These are phyloP conservation scores for Bambusicola thoracicus DNA, from an alignment of 2,113 vertebrate genomes.

Conservation along the genomic window DNA sequence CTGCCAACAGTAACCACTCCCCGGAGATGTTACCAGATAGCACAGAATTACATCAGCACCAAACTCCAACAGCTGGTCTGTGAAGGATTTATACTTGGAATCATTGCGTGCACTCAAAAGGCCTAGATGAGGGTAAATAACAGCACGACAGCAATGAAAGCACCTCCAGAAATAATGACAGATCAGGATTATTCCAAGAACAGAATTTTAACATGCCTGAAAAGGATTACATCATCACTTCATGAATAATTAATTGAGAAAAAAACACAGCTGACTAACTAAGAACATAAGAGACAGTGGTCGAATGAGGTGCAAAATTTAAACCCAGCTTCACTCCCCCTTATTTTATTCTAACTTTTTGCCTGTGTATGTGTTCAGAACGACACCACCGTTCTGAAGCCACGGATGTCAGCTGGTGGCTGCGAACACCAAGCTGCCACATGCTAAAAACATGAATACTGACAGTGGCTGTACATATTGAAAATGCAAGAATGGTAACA, in stretches of 20 bases:
- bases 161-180: background rate
- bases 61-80: background rate
- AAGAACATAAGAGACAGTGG: background rate
- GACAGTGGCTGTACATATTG: background rate
- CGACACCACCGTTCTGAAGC: background rate
- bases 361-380: background rate
- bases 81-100: background rate
- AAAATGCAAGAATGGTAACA: background rate
- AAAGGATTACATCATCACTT: slow-evolving; percentile 28
- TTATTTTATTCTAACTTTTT: background rate
- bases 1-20: background rate
- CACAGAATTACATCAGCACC: slow-evolving; percentile 2
- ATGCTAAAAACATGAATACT: background rate
- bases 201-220: background rate
- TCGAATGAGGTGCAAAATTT: background rate
- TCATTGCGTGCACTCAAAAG: rapidly evolving
- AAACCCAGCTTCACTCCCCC: background rate
- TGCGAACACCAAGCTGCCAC: background rate
- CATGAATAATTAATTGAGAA: slow-evolving; percentile 31
- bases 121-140: background rate
- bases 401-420: background rate
- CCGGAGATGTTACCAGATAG: background rate
- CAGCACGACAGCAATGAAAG: background rate
- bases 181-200: background rate
- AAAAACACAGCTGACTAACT: background rate